Evolutionary conservation across 2,888 invertebrate species (phyloP), one percentile per base, ranked within the genome.

Genomic region (Parnassius apollo): DNA sequence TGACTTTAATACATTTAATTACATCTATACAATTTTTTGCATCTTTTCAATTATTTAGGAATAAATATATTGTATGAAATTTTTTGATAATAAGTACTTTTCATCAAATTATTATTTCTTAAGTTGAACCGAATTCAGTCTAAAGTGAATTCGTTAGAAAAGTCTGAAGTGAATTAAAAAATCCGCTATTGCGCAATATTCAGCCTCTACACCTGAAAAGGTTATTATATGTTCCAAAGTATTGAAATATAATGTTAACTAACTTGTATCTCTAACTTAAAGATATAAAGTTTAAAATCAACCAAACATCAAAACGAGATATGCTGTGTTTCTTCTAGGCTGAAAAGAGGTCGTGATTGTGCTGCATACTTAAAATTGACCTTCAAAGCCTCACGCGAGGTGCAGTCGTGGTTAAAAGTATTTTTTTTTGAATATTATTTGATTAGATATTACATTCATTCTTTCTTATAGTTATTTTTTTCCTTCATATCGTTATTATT

Each of bases 291-390:
- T 67, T 70, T 66, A 22, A 61, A 42, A 64, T 61, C 68, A 7
- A 9, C 52, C 8, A 7, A 42, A 18, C 62, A 25, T 42, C 51
- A 50, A 42, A 57, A 61, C 57, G 4, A 60, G 67, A 67, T 77
- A 69, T 1, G 68, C 63, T 64, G 66, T 79, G 80, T 71, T 65
- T 64, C 45, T 61, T 49, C 61, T 69, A 63, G 53, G 53, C 52
- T n/a, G 64, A 62, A 51, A 57, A 69, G 69, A 73, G 73, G 76
- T 85, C 85, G 85, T 86, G 86, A 85, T 84, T 80, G 76, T 80
- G 79, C 85, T 83, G 88, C 88, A 88, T 88, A 85, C 81, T 78
- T 81, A 70, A 75, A 70, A 69, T 64, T 80, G 88, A 87, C 89
- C 89, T 89, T 88, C 82, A 77, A 77, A 72, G 75, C 72, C 78